Base-by-base conservation (phyloP, 1,140 invertebrate species). In the Lucilia cuprina region DNA sequence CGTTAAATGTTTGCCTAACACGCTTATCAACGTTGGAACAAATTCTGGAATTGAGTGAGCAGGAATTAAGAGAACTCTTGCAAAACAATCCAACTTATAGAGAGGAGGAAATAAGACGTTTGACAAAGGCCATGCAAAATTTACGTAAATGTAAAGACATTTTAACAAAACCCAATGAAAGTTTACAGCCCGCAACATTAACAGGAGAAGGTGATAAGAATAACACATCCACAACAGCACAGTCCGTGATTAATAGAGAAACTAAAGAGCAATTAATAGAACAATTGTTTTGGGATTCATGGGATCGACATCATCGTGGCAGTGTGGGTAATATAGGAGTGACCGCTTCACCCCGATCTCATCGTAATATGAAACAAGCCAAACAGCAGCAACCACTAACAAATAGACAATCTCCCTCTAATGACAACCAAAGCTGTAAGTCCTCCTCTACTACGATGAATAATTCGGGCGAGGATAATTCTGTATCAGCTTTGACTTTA, bases 281-380 rank as follows among this genome's bases (percentile, higher is more conserved):
- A 85, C 94, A 95, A 74, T 93, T 99, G 84, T 97, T 97, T 91
- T 98, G 98, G 98, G 97, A 98, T 91, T 98, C 97, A 1, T 98
- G 97, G 97, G 96, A 98, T 90, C 91, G 93, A 17, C 65, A 84
- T 85, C 65, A 85, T 85, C 88, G 88, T 21, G 87, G 88, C 47
- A 91, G 88, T 84, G 83, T 88, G 34, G 87, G 88, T 7, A 90
- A 89, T 65, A 89, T 88, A 83, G 88, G 87, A 7, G 47, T 86
- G 14, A 86, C 83, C 49, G 83, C 89, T 17, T 91, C 90, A 2
- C 90, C 90, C 8, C 82, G 89, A 19, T 47, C 87, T n/a, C 85
- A 89, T 85, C 88, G 86, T 34, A 84, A 83, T 34, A 41, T 60
- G 2, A 86, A 85, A 49, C 84, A 86, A 82, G 83, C 77, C 14